Evolutionary conservation across 2,888 invertebrate species (phyloP), one percentile per base, ranked within the genome.

Genomic region (Acanthopleura granulata): DNA sequence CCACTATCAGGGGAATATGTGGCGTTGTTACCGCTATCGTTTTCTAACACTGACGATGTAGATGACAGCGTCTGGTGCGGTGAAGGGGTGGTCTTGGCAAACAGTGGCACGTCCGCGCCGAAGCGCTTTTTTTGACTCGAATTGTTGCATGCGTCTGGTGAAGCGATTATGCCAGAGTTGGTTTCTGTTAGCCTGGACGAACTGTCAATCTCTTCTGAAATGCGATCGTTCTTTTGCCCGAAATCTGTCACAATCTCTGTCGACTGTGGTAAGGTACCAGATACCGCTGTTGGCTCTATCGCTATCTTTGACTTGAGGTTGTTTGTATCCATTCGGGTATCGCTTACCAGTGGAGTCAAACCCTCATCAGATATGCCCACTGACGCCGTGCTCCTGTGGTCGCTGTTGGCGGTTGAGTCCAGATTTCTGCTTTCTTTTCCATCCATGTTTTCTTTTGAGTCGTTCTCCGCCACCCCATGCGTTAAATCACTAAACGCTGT

Each of bases 1-100:
- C 80, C 73, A 72, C 81, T 81, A 27, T 80, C 81, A 0, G 81
- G 81, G 14, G 81, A 81, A 49, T 78, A 80, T 9, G 80, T 72
- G 12, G 79, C 80, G 16, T 78, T 71, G 66, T 27, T 22, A 14
- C 27, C 22, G 14, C 22, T 27, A 27, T 27, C 29, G 16, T 27
- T 22, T 9, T 22, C 66, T 25, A 66, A 80, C 62, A 79, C 79
- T 14, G 79, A 76, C 14, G 81, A 80, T 14, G 80, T 78, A 18
- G 74, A 76, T 22, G 80, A 66, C 29, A 27, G 22, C 16, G 66
- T 9, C 16, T 22, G 22, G 16, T 66, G 18, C 22, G 66, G 66
- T 16, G 66, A 66, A 14, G 71, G 40, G 22, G 71, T 49, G 40
- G 18, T n/a, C 25, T 71, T 49, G 22, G 49, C 1, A 14, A 22